Evolutionary conservation across 2,113 vertebrate species (phyloP).

Genomic region (Megaceryle maxima): DNA sequence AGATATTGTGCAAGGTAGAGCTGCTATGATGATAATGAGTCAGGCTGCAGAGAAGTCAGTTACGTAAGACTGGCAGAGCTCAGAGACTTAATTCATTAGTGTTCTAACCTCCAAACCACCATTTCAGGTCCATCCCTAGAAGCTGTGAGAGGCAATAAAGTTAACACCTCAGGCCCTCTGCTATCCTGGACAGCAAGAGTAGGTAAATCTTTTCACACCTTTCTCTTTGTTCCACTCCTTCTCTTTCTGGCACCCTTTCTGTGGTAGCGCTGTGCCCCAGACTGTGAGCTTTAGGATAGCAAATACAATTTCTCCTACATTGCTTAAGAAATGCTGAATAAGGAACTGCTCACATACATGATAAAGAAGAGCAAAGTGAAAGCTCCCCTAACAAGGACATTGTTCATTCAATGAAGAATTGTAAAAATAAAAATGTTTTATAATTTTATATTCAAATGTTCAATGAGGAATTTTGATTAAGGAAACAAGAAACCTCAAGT

Average conservation of each 20-base stretch:
- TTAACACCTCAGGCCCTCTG: neutral
- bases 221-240: neutral
- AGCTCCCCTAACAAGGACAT: neutral
- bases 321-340: neutral
- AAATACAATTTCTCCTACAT: neutral
- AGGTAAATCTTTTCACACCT: neutral
- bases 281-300: neutral
- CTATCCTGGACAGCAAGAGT: neutral
- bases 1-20: neutral
- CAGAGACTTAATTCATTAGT: neutral
- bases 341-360: neutral
- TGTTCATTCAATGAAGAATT: neutral
- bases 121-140: neutral
- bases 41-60: neutral
- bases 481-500: neutral
- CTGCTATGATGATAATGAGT: neutral
- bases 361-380: neutral
- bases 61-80: neutral
- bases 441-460: neutral
- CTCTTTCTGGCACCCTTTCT: neutral
- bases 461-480: neutral
- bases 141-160: neutral
- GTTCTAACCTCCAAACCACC: neutral
- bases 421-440: neutral
- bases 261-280: neutral